Evolutionary conservation across 1,140 invertebrate species (phyloP).

Genomic region (Musca vetustissima): DNA sequence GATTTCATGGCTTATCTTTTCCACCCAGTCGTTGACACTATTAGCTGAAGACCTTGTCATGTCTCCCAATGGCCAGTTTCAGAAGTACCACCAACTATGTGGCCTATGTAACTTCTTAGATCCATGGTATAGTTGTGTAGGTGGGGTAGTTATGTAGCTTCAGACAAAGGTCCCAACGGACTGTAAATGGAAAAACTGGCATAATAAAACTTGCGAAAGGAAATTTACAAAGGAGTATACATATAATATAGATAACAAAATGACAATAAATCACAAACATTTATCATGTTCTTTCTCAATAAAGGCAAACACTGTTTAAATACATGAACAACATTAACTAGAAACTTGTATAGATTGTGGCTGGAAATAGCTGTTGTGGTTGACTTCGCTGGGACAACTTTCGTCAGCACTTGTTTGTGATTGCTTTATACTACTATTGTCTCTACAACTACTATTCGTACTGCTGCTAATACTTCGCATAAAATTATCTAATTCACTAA

Average conservation of each 20-base stretch:
- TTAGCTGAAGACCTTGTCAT: conserved; percentile 16
- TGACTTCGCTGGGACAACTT: neutral
- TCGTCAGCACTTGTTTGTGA: neutral
- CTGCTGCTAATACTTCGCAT: conserved; percentile 48
- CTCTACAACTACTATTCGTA: conserved; percentile 17
- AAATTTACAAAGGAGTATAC: conserved; percentile 8
- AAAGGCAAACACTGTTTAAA: neutral
- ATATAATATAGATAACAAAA: neutral
- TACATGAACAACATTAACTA: conserved; percentile 13
- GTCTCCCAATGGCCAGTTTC: conserved; percentile 1
- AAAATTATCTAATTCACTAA: conserved; percentile 52
- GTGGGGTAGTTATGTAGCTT: neutral
- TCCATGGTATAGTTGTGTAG: neutral
- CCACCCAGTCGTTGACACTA: conserved; percentile 18
- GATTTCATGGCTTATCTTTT: conserved; percentile 4
- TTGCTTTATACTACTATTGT: neutral
- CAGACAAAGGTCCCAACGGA: conserved; percentile 29
- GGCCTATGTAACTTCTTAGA: conserved; percentile 9
- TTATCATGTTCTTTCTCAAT: neutral
- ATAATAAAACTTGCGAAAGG: conserved; percentile 38
- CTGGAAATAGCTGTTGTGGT: neutral
- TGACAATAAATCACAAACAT: conserved; percentile 4
- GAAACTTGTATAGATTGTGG: conserved; percentile 4
- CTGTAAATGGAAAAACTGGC: conserved; percentile 55
- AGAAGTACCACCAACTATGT: neutral